phyloP scores from a whole-genome alignment of 2,888 invertebrate genomes.

The Leucophenga montana region DNA sequence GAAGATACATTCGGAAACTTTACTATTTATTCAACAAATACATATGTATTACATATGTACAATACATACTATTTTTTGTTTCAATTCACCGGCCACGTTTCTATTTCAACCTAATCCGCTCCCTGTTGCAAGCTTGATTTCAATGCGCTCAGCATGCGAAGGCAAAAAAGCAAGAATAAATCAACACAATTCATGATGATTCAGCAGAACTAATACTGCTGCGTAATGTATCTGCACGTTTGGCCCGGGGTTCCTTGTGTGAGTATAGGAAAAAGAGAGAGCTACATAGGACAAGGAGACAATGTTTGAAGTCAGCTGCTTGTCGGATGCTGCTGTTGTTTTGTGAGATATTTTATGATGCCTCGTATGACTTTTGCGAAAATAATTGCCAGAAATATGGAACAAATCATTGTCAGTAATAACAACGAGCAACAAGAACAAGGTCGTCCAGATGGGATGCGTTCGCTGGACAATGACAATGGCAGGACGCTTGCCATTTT shows the following conservation, averaged over 20 bases:
- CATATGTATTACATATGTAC: too few relatives aligned
- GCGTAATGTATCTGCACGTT: constrained; percentile 54
- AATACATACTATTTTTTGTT: background rate
- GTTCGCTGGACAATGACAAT: constrained; percentile 8
- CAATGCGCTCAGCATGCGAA: too few relatives aligned
- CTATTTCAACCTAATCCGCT: background rate
- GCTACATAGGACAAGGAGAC: too few relatives aligned
- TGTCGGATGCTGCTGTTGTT: background rate
- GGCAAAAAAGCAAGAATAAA: background rate
- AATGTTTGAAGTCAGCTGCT: background rate
- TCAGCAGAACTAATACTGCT: constrained; percentile 58
- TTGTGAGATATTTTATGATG: constrained; percentile 13
- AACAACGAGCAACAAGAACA: constrained; percentile 30
- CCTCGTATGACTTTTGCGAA: constrained; percentile 17
- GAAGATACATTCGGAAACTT: too few relatives aligned
- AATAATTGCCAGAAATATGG: constrained; percentile 44
- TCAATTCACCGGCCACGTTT: background rate
- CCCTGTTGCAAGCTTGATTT: background rate
- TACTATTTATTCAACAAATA: too few relatives aligned
- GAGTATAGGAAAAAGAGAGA: background rate
- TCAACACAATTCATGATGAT: constrained; percentile 46
- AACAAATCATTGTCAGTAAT: constrained; percentile 53
- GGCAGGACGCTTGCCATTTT: constrained; percentile 11
- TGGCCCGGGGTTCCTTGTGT: background rate
- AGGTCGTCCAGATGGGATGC: background rate